Percentiles rank a stretch among this genome's conserved stretches.
phyloP scores from a whole-genome alignment of 2,888 invertebrate genomes.

The Abscondita cerata region DNA sequence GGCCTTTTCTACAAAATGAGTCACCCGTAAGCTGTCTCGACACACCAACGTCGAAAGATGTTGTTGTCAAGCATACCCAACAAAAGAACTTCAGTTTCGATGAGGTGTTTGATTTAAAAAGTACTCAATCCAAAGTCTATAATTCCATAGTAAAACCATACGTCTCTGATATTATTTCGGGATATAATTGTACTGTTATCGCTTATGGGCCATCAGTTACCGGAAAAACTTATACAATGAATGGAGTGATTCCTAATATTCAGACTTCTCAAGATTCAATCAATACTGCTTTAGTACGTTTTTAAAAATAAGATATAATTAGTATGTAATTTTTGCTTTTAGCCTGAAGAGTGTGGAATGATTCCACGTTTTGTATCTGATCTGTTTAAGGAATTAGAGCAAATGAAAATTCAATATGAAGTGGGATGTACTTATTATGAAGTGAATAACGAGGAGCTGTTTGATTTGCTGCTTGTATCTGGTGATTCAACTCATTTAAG shows the following conservation, averaged over 20 bases:
- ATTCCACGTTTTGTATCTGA: constrained; percentile 92
- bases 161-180: neutral
- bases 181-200: neutral
- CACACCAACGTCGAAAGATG: neutral
- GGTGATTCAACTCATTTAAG: constrained; percentile 63
- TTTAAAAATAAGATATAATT: neutral
- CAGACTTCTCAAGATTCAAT: too few relatives aligned
- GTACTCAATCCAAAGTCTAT: neutral
- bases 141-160: neutral
- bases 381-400: constrained; percentile 84
- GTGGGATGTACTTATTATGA: constrained; percentile 94
- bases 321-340: constrained; percentile 33
- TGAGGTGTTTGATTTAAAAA: neutral
- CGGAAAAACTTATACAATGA: neutral
- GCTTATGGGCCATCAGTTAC: neutral
- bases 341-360: constrained; percentile 90
- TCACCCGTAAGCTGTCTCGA: neutral
- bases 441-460: constrained; percentile 95
- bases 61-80: neutral
- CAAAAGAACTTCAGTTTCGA: neutral
- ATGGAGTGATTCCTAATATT: neutral
- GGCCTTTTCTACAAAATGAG: neutral
- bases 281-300: neutral
- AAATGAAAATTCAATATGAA: constrained; percentile 78
- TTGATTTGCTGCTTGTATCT: constrained; percentile 94